phyloP scores from a whole-genome alignment of 2,113 vertebrate species.

The Spea bombifrons region DNA sequence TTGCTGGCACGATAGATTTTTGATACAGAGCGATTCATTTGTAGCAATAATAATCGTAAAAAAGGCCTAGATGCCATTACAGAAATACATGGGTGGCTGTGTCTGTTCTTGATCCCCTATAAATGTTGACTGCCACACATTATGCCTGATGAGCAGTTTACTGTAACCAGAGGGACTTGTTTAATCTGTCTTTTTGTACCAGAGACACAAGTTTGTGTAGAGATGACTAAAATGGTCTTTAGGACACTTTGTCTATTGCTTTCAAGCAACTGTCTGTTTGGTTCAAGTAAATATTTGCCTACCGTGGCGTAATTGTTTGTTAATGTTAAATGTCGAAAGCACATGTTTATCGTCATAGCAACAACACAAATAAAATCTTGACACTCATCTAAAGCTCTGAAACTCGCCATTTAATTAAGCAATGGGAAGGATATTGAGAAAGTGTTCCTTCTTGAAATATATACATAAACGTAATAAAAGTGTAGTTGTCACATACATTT shows the following conservation, averaged over 20 bases:
- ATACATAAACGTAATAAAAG: not conserved
- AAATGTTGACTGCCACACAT: slow-evolving; percentile 9
- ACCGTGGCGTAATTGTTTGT: slow-evolving; percentile 44
- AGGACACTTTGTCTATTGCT: slow-evolving; percentile 43
- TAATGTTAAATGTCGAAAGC: slow-evolving; percentile 40
- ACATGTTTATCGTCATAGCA: slow-evolving; percentile 44
- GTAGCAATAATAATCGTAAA: not conserved
- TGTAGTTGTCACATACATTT: too few relatives aligned
- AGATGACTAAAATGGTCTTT: slow-evolving; percentile 39
- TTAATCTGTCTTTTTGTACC: slow-evolving; percentile 26
- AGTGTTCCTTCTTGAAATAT: not conserved
- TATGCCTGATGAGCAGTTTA: slow-evolving; percentile 5
- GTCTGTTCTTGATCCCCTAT: slow-evolving; percentile 20
- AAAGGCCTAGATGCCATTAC: not conserved
- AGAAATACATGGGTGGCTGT: slow-evolving; percentile 9
- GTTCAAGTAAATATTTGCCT: slow-evolving; percentile 47
- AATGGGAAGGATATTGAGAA: not conserved
- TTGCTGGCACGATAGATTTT: not conserved
- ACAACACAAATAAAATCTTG: slow-evolving; percentile 41
- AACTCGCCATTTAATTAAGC: slow-evolving; percentile 30
- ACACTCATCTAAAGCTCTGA: slow-evolving; percentile 29
- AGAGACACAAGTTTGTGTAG: slow-evolving; percentile 22
- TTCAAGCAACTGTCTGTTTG: slow-evolving; percentile 41
- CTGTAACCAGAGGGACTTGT: slow-evolving; percentile 33
- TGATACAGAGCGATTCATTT: not conserved